Percentiles rank a stretch among this genome's conserved stretches.
Conservation (phyloP, 2,888 invertebrate species). For the Gisinianus flammeolus region DNA sequence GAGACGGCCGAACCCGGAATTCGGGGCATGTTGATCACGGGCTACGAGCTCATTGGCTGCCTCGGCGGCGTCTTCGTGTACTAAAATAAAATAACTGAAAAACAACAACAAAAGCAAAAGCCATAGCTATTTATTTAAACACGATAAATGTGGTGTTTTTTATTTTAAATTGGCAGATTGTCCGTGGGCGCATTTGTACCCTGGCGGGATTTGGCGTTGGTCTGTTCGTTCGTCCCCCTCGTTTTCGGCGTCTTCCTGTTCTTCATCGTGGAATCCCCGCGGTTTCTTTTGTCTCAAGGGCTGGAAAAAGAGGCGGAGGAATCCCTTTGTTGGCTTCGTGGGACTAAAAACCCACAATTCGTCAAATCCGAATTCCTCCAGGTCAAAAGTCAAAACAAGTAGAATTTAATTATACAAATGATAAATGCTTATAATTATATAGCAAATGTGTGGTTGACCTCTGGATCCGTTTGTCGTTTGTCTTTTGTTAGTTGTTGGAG, state of each 20-base stretch:
- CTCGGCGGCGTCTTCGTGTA: conserved; percentile 5
- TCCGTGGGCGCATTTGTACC: not conserved
- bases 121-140: too few relatives aligned
- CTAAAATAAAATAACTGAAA: not conserved
- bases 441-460: conserved; percentile 1
- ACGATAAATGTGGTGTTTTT: too few relatives aligned
- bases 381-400: not conserved
- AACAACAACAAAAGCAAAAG: too few relatives aligned
- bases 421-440: too few relatives aligned
- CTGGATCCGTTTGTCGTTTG: not conserved
- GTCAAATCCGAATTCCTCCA: conserved; percentile 25
- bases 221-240: conserved; percentile 47
- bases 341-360: conserved; percentile 27
- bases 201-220: conserved; percentile 40
- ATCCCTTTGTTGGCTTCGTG: conserved; percentile 49
- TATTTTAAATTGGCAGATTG: not conserved
- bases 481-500: not conserved
- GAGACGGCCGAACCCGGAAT: conserved; percentile 13
- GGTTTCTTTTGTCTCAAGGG: conserved; percentile 46
- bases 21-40: conserved; percentile 2
- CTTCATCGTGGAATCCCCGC: conserved; percentile 44
- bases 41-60: not conserved
- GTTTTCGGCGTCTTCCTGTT: conserved; percentile 46
- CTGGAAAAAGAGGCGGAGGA: conserved; percentile 46
- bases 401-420: too few relatives aligned